phyloP scores from a whole-genome alignment of 2,797 vertebrate species.

The Pitangus sulphuratus region DNA sequence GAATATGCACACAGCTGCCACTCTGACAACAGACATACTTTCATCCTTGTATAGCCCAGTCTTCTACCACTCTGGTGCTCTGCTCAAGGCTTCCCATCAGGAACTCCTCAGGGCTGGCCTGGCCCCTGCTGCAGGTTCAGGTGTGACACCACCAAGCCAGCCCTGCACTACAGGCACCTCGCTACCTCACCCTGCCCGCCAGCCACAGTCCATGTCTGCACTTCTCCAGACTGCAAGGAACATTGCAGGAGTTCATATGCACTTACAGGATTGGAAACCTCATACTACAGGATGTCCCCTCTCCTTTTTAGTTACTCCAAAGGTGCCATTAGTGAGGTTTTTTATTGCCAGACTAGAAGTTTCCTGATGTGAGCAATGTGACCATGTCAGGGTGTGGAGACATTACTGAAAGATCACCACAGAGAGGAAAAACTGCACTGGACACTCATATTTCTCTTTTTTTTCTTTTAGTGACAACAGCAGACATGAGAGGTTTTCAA shows the following conservation, averaged over 20 bases:
- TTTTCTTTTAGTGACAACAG: background rate
- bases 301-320: background rate
- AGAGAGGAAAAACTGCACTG: background rate
- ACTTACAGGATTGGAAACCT: rapidly evolving
- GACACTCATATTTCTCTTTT: no score
- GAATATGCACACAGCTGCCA: background rate
- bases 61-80: rapidly evolving
- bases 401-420: background rate
- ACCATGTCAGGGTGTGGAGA: background rate
- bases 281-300: rapidly evolving
- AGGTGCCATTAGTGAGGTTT: background rate
- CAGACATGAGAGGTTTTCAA: background rate
- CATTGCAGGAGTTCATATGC: rapidly evolving
- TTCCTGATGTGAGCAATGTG: background rate
- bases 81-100: rapidly evolving
- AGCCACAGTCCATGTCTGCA: background rate
- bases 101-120: rapidly evolving
- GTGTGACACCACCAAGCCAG: rapidly evolving
- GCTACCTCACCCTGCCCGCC: rapidly evolving
- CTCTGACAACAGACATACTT: background rate
- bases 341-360: background rate
- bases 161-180: rapidly evolving
- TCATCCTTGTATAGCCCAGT: no score
- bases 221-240: background rate
- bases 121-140: no score